phyloP scores from a whole-genome alignment of 2,113 vertebrate genomes.

The Danio rerio region DNA sequence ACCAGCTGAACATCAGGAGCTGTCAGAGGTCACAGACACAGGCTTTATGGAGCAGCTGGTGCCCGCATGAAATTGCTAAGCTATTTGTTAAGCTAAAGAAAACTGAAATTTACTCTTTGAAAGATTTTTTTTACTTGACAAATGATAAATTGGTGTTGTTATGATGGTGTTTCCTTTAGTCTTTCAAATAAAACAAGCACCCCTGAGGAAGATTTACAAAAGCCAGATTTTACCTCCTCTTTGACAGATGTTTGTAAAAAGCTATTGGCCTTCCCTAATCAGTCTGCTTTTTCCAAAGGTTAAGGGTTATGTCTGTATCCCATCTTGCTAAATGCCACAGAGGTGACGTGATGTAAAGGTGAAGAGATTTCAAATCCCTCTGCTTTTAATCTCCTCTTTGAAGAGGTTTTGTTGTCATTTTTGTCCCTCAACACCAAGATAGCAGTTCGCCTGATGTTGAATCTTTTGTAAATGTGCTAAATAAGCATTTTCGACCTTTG shows the following conservation, averaged over 20 bases:
- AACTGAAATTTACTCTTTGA: background rate
- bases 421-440: background rate
- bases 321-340: conserved; percentile 50
- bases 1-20: conserved; percentile 18
- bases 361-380: background rate
- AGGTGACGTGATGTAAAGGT: conserved; percentile 31
- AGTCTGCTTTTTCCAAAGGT: conserved; percentile 57
- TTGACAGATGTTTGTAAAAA: conserved; percentile 50
- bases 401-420: background rate
- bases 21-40: conserved; percentile 26
- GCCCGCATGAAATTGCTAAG: background rate
- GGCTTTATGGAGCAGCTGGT: conserved; percentile 23
- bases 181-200: background rate
- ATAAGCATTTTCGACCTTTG: background rate
- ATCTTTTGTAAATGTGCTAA: too few species aligned
- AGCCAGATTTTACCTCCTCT: conserved; percentile 13
- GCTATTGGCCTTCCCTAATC: background rate
- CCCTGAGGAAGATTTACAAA: conserved; percentile 12
- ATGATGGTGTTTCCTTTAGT: background rate
- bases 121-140: background rate
- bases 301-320: conserved; percentile 53
- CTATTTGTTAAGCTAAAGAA: background rate
- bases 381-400: background rate
- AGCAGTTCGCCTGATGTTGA: background rate
- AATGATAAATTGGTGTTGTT: conserved; percentile 16